These are phyloP conservation scores for Oceanodroma tethys DNA, from an alignment of 2,113 vertebrate species.

Conservation along the genomic window DNA sequence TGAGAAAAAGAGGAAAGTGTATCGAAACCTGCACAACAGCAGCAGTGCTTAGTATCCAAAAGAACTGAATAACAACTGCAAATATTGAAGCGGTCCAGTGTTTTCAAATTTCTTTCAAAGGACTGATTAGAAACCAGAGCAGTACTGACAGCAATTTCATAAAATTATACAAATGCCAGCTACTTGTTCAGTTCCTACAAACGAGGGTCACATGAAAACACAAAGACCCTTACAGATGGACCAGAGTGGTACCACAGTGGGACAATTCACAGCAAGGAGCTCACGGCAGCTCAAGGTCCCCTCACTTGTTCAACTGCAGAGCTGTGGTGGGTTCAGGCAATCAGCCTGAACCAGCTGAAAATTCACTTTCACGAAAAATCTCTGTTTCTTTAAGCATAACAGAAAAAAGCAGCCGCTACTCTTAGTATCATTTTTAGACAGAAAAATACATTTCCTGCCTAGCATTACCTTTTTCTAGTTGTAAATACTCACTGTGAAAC, in stretches of 20 bases:
- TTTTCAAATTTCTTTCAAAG: background rate
- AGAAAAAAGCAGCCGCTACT: background rate
- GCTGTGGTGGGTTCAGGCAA: background rate
- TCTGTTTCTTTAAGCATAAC: background rate
- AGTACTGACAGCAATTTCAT: background rate
- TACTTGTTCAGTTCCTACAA: background rate
- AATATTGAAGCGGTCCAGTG: background rate
- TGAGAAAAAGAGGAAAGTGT: background rate
- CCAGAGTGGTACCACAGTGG: no score
- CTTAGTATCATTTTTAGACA: background rate
- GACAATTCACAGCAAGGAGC: background rate
- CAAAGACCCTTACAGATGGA: background rate
- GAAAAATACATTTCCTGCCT: background rate
- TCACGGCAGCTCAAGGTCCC: background rate
- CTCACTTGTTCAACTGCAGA: background rate
- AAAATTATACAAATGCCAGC: background rate
- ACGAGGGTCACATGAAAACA: accelerated
- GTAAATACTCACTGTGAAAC: background rate
- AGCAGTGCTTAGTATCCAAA: background rate
- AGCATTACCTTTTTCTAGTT: background rate
- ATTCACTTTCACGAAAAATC: background rate
- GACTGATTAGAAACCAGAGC: background rate
- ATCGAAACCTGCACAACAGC: background rate
- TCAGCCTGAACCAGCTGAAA: background rate
- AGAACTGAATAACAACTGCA: background rate